Conservation (phyloP, 2,797 vertebrate species). For the Manis javanica region DNA sequence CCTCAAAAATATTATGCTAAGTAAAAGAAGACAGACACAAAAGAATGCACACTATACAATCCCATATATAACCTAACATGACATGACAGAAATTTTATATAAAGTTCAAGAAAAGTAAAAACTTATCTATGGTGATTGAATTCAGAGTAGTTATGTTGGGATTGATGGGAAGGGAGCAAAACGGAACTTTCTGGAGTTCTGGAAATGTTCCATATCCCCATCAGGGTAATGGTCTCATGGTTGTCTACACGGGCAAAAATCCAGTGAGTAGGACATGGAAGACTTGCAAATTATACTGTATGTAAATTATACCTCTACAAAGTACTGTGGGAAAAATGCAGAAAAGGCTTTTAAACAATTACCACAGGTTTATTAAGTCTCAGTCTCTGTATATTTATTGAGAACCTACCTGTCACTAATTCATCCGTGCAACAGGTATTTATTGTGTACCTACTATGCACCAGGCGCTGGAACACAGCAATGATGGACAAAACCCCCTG, state of each 20-base stretch:
- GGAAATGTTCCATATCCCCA: not conserved
- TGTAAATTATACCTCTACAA: not conserved
- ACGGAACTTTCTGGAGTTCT: not conserved
- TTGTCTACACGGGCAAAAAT: not conserved
- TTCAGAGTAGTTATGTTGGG: not conserved
- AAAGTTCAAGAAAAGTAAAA: not conserved
- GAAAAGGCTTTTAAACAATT: not conserved
- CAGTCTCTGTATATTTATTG: not conserved
- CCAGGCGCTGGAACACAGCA: not conserved
- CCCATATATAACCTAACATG: not conserved
- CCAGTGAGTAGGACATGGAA: fast-evolving
- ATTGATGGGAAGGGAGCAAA: not conserved
- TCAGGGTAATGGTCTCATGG: no score
- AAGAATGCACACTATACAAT: not conserved
- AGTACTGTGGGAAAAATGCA: not conserved
- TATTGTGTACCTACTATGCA: not conserved
- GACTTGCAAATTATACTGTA: not conserved
- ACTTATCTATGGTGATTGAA: not conserved
- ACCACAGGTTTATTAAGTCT: not conserved
- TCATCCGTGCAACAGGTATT: not conserved
- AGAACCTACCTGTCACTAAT: not conserved
- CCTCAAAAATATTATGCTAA: not conserved
- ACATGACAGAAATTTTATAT: not conserved
- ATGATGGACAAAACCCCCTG: not conserved
- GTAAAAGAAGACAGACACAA: not conserved